phyloP scores from a whole-genome alignment of 2,888 invertebrate genomes.

The Caenorhabditis macrosperma region DNA sequence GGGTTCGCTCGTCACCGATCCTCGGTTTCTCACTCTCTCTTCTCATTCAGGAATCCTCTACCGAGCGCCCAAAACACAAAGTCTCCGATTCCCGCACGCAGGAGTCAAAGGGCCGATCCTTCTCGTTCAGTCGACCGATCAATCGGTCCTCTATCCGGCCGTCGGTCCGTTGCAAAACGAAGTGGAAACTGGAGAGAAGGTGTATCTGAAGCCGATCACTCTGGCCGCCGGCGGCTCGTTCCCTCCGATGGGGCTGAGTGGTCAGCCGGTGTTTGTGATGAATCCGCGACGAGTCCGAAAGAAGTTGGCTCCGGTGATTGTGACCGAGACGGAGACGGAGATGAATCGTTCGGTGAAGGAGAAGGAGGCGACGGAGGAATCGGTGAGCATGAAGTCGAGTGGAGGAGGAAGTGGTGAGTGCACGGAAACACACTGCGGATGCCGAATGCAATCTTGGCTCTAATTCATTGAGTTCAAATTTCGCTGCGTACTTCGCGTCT shows the following conservation, averaged over 20 bases:
- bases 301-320: slow-evolving; percentile 30
- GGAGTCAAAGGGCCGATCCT: slow-evolving; percentile 31
- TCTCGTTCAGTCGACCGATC: slow-evolving; percentile 44
- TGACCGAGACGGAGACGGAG: slow-evolving; percentile 43
- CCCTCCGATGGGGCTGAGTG: slow-evolving; percentile 15
- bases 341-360: slow-evolving; percentile 23
- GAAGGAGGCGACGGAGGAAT: slow-evolving; percentile 25
- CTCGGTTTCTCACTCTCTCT: background rate
- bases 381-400: slow-evolving; percentile 6
- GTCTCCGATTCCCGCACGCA: slow-evolving; percentile 31
- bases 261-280: slow-evolving; percentile 29
- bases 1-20: slow-evolving; percentile 3
- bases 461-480: too few relatives aligned
- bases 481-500: too few relatives aligned
- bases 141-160: slow-evolving; percentile 25
- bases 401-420: background rate
- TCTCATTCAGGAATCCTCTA: slow-evolving; percentile 35
- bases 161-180: slow-evolving; percentile 34
- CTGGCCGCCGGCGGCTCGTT: background rate
- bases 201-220: slow-evolving; percentile 37
- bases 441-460: too few relatives aligned
- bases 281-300: slow-evolving; percentile 22
- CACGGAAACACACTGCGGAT: background rate
- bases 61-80: slow-evolving; percentile 41
- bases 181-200: slow-evolving; percentile 42